Percentiles rank a stretch among this genome's conserved stretches.
Conservation (phyloP, 2,888 invertebrate species). For the Scelioninae gen. 1 region DNA sequence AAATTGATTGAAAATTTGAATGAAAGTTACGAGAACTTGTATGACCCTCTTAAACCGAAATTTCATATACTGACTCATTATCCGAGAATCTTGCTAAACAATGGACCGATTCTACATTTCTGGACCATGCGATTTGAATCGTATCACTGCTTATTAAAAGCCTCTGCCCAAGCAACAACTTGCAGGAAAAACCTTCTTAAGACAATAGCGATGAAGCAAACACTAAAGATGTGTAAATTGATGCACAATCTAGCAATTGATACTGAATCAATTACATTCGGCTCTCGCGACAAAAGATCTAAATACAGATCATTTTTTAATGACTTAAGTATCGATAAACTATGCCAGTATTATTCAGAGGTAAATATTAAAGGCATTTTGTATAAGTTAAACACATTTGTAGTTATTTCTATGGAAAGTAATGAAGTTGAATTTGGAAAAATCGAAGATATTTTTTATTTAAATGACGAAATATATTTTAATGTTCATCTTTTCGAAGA, state of each 20-base stretch:
- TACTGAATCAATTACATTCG: background rate
- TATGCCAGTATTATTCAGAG: too few relatives aligned
- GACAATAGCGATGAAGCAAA: constrained; percentile 66
- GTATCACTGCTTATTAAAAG: constrained; percentile 11
- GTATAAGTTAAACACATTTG: constrained; percentile 11
- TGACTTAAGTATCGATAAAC: too few relatives aligned
- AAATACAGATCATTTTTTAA: background rate
- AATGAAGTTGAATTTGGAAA: constrained; percentile 25
- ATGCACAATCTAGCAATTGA: constrained; percentile 7
- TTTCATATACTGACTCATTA: constrained; percentile 32
- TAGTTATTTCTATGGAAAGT: constrained; percentile 7
- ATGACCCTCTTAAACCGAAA: constrained; percentile 23
- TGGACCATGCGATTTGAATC: constrained; percentile 45
- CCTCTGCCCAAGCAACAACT: constrained; percentile 20
- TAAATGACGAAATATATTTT: constrained; percentile 15
- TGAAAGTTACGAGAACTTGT: constrained; percentile 6
- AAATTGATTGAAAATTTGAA: constrained; percentile 17
- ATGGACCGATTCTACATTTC: constrained; percentile 17
- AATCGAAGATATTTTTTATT: constrained; percentile 14
- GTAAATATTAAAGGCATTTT: constrained; percentile 10
- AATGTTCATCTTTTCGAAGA: background rate
- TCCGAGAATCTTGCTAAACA: constrained; percentile 22
- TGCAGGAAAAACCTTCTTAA: constrained; percentile 49
- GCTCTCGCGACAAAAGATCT: background rate
- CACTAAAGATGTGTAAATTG: constrained; percentile 53